phyloP scores from a whole-genome alignment of 2,888 invertebrate species.

The Tetragonula carbonaria region DNA sequence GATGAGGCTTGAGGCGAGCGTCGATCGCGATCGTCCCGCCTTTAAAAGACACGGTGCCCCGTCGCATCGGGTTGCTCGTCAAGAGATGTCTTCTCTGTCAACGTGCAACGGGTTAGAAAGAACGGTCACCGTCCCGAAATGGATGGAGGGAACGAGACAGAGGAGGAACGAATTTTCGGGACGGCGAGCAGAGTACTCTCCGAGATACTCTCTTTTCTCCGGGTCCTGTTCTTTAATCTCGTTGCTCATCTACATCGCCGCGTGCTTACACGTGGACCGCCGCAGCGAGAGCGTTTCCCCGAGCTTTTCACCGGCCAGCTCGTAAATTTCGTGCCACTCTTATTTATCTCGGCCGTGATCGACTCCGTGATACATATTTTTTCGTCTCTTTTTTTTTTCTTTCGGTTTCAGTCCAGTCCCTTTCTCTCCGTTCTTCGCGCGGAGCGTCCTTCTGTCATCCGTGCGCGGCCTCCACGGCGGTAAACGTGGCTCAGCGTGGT shows the following conservation, averaged over 20 bases:
- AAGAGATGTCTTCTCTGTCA: conserved; percentile 64
- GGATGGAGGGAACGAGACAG: neutral
- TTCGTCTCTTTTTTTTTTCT: conserved; percentile 19
- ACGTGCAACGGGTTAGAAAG: conserved; percentile 65
- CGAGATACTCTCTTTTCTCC: conserved; percentile 42
- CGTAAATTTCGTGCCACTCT: conserved; percentile 76
- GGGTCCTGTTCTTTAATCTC: conserved; percentile 66
- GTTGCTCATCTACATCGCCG: conserved; percentile 68
- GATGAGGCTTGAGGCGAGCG: conserved; percentile 59
- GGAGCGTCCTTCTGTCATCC: conserved; percentile 2
- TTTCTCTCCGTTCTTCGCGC: conserved; percentile 15
- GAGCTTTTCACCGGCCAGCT: conserved; percentile 71
- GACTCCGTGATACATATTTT: conserved; percentile 67
- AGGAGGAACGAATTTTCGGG: conserved; percentile 55
- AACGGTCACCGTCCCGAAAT: conserved; percentile 33
- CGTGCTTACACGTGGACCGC: conserved; percentile 63
- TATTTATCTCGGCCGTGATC: conserved; percentile 76
- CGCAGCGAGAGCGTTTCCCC: conserved; percentile 65
- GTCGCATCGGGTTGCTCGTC: conserved; percentile 59
- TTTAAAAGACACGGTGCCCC: conserved; percentile 59
- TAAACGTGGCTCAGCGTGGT: conserved; percentile 45
- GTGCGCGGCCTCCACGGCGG: conserved; percentile 27
- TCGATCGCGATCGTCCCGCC: conserved; percentile 51
- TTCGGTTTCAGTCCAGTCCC: conserved; percentile 7
- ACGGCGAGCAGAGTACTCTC: conserved; percentile 47